Conservation (phyloP, 2,113 vertebrate genomes). For the Muntiacus reevesi region DNA sequence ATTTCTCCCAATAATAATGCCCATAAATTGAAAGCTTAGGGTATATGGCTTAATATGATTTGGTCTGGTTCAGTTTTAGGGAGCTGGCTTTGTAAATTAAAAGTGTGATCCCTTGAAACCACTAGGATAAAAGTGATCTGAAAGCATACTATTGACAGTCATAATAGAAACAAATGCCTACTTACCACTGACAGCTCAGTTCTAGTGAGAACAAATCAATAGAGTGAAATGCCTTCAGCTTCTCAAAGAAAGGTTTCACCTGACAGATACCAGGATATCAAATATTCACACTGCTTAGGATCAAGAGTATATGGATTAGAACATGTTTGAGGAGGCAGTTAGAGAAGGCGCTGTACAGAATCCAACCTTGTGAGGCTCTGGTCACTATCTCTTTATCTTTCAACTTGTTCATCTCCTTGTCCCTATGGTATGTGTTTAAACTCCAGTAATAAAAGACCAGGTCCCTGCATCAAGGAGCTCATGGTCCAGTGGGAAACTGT, state of each 20-base stretch:
- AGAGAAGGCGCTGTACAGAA: background rate
- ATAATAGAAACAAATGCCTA: conserved; percentile 65
- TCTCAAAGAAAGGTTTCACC: conserved; percentile 39
- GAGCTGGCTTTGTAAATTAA: conserved; percentile 45
- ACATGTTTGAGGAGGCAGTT: background rate
- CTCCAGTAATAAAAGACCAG: background rate
- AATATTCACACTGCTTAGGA: conserved; percentile 19
- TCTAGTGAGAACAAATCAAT: conserved; percentile 64
- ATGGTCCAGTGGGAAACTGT: background rate
- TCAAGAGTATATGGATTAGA: background rate
- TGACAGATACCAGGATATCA: conserved; percentile 44
- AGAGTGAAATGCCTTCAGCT: conserved; percentile 42
- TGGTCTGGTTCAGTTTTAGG: background rate
- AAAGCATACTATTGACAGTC: conserved; percentile 52
- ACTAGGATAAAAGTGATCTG: conserved; percentile 50
- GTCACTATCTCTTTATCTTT: background rate
- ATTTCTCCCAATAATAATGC: background rate
- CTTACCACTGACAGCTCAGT: conserved; percentile 47
- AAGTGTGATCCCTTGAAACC: conserved; percentile 44
- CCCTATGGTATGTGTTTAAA: background rate
- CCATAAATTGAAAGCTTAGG: background rate
- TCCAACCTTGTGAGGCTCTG: background rate
- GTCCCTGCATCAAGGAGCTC: background rate
- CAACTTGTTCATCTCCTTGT: background rate
- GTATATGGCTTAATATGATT: background rate